Evolutionary conservation across 2,797 vertebrate species (phyloP), one percentile per base, ranked within the genome.

Genomic region (Takifugu rubripes): DNA sequence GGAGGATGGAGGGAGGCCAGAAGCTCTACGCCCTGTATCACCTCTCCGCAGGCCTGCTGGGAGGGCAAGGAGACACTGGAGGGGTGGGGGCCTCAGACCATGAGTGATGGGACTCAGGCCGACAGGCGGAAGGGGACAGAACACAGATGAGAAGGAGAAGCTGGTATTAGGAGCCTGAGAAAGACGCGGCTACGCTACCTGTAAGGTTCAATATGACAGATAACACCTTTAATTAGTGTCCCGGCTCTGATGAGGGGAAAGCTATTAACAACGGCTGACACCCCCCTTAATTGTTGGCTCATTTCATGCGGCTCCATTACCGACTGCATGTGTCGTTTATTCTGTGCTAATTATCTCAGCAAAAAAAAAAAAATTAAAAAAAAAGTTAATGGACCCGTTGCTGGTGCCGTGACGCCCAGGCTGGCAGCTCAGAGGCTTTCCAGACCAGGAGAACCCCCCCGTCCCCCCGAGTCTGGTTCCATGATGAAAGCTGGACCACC

Each of bases 211-310:
- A 29, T 49, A 70, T 26, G 52, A 62, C 52, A 43, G 51, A 70
- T 46, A 63, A 68, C 66, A 54, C 14, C 52, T 64, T 77, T 25
- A 60, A 67, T 71, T 55, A 59, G 33, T 6, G 48, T 1, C 15
- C 17, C 44, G 36, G 44, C 52, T 70, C 63, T 71, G 64, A 72
- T 59, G 16, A 26, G 65, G 54, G 25, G 7, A 24, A 68, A 3
- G 40, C 3, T 8, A 31, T 48, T 70, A 57, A 67, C 56, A 31
- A 27, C 7, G 60, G 33, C 40, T 64, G 57, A 66, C 62, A 63
- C 14, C 50, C 54, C 48, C 65, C 66, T 78, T 48, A 57, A 44
- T 61, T 59, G 16, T n/a, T 46, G 44, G 44, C 55, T 61, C 61
- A 59, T 72, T 62, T 33, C 29, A 61, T 6, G 2, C 14, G 3